Evolutionary conservation across 2,113 vertebrate genomes (phyloP), one percentile per base, ranked within the genome.

Genomic region (Pseudopodoces humilis): DNA sequence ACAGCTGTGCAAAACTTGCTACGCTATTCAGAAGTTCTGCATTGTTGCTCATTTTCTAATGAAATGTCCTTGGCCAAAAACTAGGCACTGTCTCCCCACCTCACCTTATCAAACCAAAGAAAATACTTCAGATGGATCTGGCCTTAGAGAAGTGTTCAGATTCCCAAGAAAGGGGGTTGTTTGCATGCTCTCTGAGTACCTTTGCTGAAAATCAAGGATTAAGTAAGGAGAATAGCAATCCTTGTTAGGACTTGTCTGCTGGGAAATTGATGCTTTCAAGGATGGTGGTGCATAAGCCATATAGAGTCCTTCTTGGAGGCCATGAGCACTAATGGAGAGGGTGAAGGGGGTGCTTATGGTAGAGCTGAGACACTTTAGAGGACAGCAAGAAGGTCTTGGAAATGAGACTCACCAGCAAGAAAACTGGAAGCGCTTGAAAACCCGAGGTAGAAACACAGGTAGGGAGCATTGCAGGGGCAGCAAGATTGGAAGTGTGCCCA

Each of bases 1-100:
- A 91, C 90, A 95, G 92, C 90, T 91, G 93, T 94, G 82, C 59
- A 77, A 83, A 90, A 59, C 85, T 89, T 67, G 82, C 50, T 92
- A 63, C 3, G 7, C 60, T 81, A 71, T 88, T 63, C 70, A 80
- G 50, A 90, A 94, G 76, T 90, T 80, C 85, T 90, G 79, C 44
- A 55, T 64, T 75, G 75, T 83, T 94, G 70, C 79, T 94, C 85
- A 59, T 88, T 96, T 94, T 72, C 59, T 83, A n/a, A 39, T 64
- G 56, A 94, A 85, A 86, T 44, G 60, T 83, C 90, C 79, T 90
- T 96, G 67, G 56, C 33, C 24, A 81, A 88, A 79, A 92, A 21
- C 13, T 47, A 44, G 55, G 27, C 13, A 25, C 35, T 83, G 68
- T 50, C 64, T 94, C 35, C 14, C 7, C 1, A 3, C 39, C 59